phyloP scores from a whole-genome alignment of 2,888 invertebrate genomes.

The Platynereis dumerilii region DNA sequence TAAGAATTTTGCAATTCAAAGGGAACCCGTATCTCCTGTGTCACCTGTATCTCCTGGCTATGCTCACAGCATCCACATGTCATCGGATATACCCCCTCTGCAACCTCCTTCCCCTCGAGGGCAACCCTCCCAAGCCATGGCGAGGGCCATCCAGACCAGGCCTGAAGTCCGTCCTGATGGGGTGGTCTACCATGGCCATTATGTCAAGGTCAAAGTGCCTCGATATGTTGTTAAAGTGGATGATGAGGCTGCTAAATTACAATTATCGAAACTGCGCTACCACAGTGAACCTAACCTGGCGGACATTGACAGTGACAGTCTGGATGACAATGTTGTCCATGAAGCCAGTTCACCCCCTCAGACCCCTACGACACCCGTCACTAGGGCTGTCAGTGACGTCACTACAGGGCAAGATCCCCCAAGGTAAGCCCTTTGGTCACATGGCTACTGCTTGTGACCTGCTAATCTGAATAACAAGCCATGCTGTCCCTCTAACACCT shows the following conservation, averaged over 20 bases:
- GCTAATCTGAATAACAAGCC: no score
- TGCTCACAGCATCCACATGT: no score
- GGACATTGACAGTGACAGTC: conserved; percentile 5
- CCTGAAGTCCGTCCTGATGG: not conserved
- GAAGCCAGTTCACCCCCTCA: not conserved
- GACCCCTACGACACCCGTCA: not conserved
- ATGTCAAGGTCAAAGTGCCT: conserved; percentile 1
- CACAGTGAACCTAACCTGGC: conserved; percentile 22
- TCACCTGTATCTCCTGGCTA: no score
- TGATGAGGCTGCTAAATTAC: not conserved
- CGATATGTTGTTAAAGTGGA: conserved; percentile 4
- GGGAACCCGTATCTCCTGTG: no score
- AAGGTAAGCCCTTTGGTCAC: no score
- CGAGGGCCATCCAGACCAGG: not conserved
- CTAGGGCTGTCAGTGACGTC: not conserved
- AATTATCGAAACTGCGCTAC: conserved; percentile 2
- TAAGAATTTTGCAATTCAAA: not conserved
- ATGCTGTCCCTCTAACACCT: no score
- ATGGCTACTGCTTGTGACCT: no score
- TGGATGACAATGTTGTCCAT: not conserved
- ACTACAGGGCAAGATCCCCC: no score
- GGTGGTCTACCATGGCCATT: not conserved
- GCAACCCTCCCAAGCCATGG: not conserved
- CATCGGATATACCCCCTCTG: not conserved
- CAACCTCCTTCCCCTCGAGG: not conserved